Conservation (phyloP, 1,140 invertebrate genomes). For the Pseudachorutes palmiensis region DNA sequence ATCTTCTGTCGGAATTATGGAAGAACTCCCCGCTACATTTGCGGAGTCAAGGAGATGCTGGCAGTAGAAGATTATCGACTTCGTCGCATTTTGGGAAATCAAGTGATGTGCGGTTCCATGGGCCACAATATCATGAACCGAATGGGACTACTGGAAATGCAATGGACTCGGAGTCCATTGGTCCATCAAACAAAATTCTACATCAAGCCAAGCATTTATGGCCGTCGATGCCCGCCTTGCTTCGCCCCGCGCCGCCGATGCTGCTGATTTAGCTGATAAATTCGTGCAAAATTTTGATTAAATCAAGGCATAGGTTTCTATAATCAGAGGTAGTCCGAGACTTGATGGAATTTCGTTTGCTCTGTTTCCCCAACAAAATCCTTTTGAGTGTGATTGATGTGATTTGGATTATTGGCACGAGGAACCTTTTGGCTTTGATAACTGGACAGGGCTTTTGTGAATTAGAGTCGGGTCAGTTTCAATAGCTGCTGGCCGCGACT, state of each 20-base stretch:
- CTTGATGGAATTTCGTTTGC: neutral
- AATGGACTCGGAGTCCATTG: neutral
- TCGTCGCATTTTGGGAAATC: neutral
- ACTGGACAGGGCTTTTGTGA: too few species aligned
- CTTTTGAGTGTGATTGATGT: too few species aligned
- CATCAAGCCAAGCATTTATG: neutral
- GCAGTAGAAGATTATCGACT: neutral
- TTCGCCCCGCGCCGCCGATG: too few species aligned
- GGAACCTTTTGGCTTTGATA: too few species aligned
- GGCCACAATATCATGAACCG: neutral
- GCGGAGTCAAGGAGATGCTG: neutral
- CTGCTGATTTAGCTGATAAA: too few species aligned
- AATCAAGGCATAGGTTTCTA: too few species aligned
- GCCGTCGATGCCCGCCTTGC: too few species aligned
- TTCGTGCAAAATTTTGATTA: too few species aligned
- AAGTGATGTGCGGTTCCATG: neutral
- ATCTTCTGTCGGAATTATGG: neutral
- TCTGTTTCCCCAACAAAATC: too few species aligned
- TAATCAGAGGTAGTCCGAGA: neutral
- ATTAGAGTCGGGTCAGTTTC: neutral
- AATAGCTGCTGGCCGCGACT: neutral
- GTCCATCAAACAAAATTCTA: neutral
- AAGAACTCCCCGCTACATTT: neutral
- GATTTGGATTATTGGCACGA: too few species aligned
- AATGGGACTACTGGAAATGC: constrained; percentile 3